Evolutionary conservation across 2,113 vertebrate genomes (phyloP).

Genomic region (Forbesichthys papilliferus): DNA sequence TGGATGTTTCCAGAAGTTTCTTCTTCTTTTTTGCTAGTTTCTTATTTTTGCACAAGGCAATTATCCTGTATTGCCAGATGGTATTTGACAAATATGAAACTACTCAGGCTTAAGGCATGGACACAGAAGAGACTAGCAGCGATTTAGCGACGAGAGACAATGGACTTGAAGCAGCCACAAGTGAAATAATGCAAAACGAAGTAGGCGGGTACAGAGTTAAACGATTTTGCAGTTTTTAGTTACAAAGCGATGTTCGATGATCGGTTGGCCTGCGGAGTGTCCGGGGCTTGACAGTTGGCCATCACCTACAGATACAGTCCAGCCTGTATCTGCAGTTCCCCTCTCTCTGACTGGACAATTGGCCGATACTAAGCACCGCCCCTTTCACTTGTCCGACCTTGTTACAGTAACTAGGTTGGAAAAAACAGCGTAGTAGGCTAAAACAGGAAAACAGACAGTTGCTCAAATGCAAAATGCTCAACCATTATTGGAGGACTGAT

Average conservation of each 20-base stretch:
- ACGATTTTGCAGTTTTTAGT: too few species aligned
- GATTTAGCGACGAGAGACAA: conserved; percentile 9
- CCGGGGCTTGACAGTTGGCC: conserved; percentile 37
- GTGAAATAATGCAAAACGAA: too few species aligned
- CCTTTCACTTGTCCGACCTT: too few species aligned
- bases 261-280: conserved; percentile 25
- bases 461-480: too few species aligned
- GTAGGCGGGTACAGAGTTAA: too few species aligned
- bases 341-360: conserved; percentile 48
- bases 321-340: conserved; percentile 12
- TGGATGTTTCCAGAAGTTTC: conserved; percentile 5
- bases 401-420: too few species aligned
- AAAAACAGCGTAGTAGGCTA: too few species aligned
- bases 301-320: neutral
- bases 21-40: neutral
- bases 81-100: conserved; percentile 45
- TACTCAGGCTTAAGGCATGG: neutral
- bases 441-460: too few species aligned
- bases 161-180: too few species aligned
- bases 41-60: conserved; percentile 13
- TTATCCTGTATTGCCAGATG: conserved; percentile 15
- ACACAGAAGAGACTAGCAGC: too few species aligned
- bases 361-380: too few species aligned
- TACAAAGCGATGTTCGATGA: conserved; percentile 9
- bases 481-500: too few species aligned